Evolutionary conservation across 2,888 invertebrate genomes (phyloP), one percentile per base, ranked within the genome.

Genomic region (Ypsolopha scabrella): DNA sequence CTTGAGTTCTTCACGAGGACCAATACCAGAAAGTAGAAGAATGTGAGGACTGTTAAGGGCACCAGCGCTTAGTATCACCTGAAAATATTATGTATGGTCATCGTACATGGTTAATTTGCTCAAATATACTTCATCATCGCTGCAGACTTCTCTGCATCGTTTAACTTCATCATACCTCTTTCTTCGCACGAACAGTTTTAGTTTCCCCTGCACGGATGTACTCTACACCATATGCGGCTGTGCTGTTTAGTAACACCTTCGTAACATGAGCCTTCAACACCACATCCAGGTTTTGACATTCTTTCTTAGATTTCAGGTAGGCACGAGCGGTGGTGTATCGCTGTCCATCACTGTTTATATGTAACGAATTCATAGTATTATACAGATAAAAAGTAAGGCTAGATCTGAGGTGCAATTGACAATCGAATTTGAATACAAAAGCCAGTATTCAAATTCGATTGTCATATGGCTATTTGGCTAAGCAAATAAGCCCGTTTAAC

Each of bases 41-140:
- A 92, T 70, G 56, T 91, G 90, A 0, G 91, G 91, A 0, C 89
- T 89, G 67, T 90, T 90, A 6, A 91, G 73, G 6, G 91, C 85
- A 10, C 92, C 91, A 35, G 88, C 90, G 48, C 89, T 88, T 24
- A 91, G 65, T 54, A 92, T 81, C 3, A 89, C 78, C 80, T 89
- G 75, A 0, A 63, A 64, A 24, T 24, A 24, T 2, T 24, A 24
- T 24, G 24, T 24, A 24, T 24, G 4, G 24, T 24, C 24, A 24
- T 24, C 24, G 24, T 3, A 24, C 24, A 24, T 4, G 24, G 24
- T 24, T 24, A 4, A 4, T 24, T 24, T 24, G 24, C 4, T 24
- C 24, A 24, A 24, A 24, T 24, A 24, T 24, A 24, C 2, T 24
- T 24, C 24, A 24, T 24, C 24, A 24, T 24, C 24, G 24, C 24